A percentile compares a stretch with the other conserved stretches of the same genome.
phyloP scores from a whole-genome alignment of 2,797 vertebrate species.

The Siniperca obscura region DNA sequence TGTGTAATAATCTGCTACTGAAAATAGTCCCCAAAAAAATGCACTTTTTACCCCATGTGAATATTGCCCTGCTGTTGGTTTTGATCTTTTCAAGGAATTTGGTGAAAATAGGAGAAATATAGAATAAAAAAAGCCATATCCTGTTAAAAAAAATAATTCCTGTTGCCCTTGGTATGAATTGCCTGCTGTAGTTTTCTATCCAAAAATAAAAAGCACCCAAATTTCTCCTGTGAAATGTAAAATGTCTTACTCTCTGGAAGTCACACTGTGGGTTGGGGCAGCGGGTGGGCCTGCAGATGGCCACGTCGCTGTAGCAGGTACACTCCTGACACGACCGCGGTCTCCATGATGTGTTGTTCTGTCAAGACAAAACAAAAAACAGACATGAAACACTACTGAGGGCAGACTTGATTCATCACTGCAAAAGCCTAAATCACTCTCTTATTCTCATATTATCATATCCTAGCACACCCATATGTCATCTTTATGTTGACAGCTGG shows the following conservation, averaged over 20 bases:
- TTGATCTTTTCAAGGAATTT: not conserved
- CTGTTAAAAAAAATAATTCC: not conserved
- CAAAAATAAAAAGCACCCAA: not conserved
- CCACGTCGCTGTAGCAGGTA: conserved; percentile 84
- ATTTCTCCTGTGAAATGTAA: not conserved
- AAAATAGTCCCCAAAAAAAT: not conserved
- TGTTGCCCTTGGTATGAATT: not conserved
- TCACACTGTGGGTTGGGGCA: conserved; percentile 91
- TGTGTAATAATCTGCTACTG: not conserved
- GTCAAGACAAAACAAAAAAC: conserved; percentile 64
- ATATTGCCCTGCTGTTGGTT: not conserved
- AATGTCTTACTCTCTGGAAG: conserved; percentile 87
- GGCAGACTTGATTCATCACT: conserved; percentile 4
- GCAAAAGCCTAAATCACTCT: not conserved
- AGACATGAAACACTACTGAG: conserved; percentile 16
- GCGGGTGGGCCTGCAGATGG: conserved; percentile 84
- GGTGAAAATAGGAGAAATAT: not conserved
- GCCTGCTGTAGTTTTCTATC: not conserved
- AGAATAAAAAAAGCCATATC: not conserved
- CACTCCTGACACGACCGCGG: conserved; percentile 91
- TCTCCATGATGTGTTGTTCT: conserved; percentile 93
- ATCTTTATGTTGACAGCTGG: conserved; percentile 39
- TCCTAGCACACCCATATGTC: conserved; percentile 25
- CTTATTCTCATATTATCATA: not conserved
- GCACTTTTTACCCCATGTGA: not conserved